A percentile compares a stretch with the other conserved stretches of the same genome.
Conservation (phyloP, 2,888 invertebrate species). For the Dynastes tityus region DNA sequence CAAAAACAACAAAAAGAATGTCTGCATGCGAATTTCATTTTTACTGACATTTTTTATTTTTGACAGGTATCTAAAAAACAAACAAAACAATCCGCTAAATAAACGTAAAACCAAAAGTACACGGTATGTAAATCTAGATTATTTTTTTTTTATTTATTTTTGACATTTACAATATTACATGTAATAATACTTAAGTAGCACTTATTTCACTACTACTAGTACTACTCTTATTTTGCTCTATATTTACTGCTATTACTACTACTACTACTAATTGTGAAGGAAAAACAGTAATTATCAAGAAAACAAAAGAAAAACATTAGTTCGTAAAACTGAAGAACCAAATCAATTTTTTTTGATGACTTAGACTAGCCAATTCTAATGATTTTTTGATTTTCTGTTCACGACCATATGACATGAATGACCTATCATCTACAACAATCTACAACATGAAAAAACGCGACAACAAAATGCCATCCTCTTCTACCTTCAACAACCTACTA, state of each 20-base stretch:
- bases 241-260: background rate
- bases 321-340: too few species aligned
- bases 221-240: background rate
- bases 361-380: too few species aligned
- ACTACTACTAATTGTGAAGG: too few species aligned
- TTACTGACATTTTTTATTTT: conserved; percentile 63
- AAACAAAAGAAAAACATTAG: too few species aligned
- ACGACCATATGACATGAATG: conserved; percentile 41
- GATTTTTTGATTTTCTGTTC: conserved; percentile 10
- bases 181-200: conserved; percentile 18
- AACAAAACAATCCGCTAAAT: conserved; percentile 46
- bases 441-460: conserved; percentile 28
- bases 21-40: conserved; percentile 41
- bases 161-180: conserved; percentile 37
- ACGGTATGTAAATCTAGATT: conserved; percentile 63
- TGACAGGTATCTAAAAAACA: conserved; percentile 63
- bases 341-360: too few species aligned
- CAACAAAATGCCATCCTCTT: conserved; percentile 42
- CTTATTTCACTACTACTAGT: background rate
- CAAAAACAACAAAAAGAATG: conserved; percentile 25
- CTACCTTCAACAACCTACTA: conserved; percentile 32
- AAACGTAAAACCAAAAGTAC: conserved; percentile 39
- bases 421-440: conserved; percentile 23
- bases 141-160: conserved; percentile 54
- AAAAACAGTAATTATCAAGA: background rate